Base-by-base conservation (phyloP, 2,113 vertebrate genomes). In the Notechis scutatus region DNA sequence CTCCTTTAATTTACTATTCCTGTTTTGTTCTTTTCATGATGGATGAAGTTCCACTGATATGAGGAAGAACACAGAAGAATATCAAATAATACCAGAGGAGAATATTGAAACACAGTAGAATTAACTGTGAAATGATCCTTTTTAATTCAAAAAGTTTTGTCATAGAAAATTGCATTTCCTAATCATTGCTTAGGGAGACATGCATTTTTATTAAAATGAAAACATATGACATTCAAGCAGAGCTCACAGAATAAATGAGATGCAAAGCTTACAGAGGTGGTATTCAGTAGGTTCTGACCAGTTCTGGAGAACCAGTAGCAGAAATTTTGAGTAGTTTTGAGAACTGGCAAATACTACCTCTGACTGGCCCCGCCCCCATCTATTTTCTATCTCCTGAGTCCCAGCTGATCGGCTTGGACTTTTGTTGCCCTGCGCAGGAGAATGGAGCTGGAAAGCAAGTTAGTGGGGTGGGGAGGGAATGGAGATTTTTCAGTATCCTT, bases 201-300 rank as follows among this genome's bases (percentile, higher is more conserved):
- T 5, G 14, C 23, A 9, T n/a, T 50, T 96, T 94, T 91, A 93
- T 92, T 96, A 95, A 96, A 96, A 94, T 23, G 52, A 56, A 96
- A 96, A 34, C 50, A 85, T 0, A 1, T 93, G 94, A 87, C 0
- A 0, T 92, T 93, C 34, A 15, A 94, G 52, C 42, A 69, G 29
- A 81, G 20, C 20, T n/a, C 14, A 92, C 95, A 81, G 39, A 18
- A 23, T 89, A 91, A 88, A 20, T 39, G 55, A 81, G 61, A 81
- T 1, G n/a, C 91, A 52, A n/a, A n/a, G 90, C 1, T 0, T 47
- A 47, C 47, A 47, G 47, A 47, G 47, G 47, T 47, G 47, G 47
- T 8, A 47, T 47, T 47, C 47, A 47, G 47, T 7, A 47, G 47
- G 6, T 47, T 47, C 47, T 47, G 47, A 8, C 47, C 6, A 47